Base-by-base conservation (phyloP, 2,113 vertebrate species). In the Candoia aspera region DNA sequence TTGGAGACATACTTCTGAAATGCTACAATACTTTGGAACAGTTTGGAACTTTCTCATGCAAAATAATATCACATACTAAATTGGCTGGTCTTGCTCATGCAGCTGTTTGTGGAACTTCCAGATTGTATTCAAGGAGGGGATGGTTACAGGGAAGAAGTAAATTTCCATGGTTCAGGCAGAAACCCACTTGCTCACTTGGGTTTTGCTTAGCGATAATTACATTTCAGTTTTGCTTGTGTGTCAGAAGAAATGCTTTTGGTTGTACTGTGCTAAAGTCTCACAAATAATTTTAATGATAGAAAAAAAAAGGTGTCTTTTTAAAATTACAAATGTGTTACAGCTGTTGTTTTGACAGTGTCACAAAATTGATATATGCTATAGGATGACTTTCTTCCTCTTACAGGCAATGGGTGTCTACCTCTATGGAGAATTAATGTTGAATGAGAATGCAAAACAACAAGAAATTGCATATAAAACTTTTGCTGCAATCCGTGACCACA, bases 401-500 rank as follows among this genome's bases (percentile, higher is more conserved):
- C 95, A 99, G 99, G 99, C 99, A 83, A 99, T 99, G 99, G 99
- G 99, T 53, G 97, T 99, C 57, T 99, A 99, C 96, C 98, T 99
- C 60, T 99, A 99, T 3, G 99, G 99, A 54, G 99, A 99, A 96
- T 96, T 99, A 97, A 99, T 99, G 99, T 96, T 99, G 95, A 97
- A 98, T 4, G 99, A 99, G 97, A 98, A 99, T 4, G 90, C 96
- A 1, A 94, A 96, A 92, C 99, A 99, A 93, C 99, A 99, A 96
- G 97, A 97, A 87, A 97, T 99, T 29, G 99, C 99, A 49, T 97
- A 59, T 64, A 97, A 94, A 92, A 99, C 98, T 95, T 98, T 99
- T 93, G 97, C 98, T 92, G 96, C 96, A 95, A 97, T 97, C 93
- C 96, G 53, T 93, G 98, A 98, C 55, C 97, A 98, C 92, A 99